phyloP scores from a whole-genome alignment of 2,113 vertebrate genomes.

The Uropsilus gracilis region DNA sequence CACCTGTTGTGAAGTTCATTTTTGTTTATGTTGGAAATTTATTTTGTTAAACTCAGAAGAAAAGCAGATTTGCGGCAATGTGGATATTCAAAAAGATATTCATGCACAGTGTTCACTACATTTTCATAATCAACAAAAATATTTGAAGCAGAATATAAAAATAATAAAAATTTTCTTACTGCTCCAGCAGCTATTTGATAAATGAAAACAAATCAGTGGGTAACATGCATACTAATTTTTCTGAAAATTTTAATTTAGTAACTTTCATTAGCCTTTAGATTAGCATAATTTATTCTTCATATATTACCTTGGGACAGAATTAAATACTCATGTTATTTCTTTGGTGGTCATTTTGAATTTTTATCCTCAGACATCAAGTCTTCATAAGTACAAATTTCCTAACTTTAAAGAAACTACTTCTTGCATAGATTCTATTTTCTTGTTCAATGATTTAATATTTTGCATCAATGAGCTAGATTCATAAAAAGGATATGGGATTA shows the following conservation, averaged over 20 bases:
- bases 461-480: slow-evolving; percentile 78
- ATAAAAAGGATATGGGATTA: slow-evolving; percentile 63
- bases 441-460: slow-evolving; percentile 81
- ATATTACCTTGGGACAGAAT: slow-evolving; percentile 45
- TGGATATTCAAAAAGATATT: neutral
- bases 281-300: slow-evolving; percentile 19
- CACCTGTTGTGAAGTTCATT: slow-evolving; percentile 27
- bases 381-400: slow-evolving; percentile 50
- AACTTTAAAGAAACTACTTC: slow-evolving; percentile 63
- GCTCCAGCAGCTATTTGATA: neutral
- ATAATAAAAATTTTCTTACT: neutral
- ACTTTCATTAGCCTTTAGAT: slow-evolving; percentile 23
- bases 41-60: neutral
- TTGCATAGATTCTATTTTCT: slow-evolving; percentile 82
- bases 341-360: slow-evolving; percentile 65
- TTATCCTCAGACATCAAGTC: slow-evolving; percentile 43
- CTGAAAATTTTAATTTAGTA: slow-evolving; percentile 33
- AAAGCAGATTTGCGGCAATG: neutral
- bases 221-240: neutral
- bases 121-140: neutral
- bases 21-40: neutral
- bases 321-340: slow-evolving; percentile 42
- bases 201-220: neutral
- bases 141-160: slow-evolving; percentile 1
- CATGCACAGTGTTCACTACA: neutral